phyloP scores from a whole-genome alignment of 2,888 invertebrate species.

The Aleiodes testaceus region DNA sequence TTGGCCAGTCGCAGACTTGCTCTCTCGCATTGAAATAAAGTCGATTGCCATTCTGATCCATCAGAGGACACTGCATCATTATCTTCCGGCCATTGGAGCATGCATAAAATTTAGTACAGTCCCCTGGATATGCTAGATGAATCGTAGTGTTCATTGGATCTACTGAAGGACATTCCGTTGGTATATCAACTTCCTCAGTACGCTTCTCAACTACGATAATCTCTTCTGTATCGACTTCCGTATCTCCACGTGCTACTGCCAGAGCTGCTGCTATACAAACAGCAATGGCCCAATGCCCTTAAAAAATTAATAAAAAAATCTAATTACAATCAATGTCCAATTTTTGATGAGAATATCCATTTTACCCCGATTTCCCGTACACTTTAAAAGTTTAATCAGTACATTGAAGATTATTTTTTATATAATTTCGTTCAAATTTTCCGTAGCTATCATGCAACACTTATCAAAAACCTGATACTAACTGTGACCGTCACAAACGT shows the following conservation, averaged over 20 bases:
- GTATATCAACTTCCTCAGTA: constrained; percentile 17
- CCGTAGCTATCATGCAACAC: no score
- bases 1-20: constrained; percentile 54
- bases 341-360: no score
- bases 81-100: constrained; percentile 49
- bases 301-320: background rate
- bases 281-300: background rate
- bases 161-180: constrained; percentile 53
- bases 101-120: constrained; percentile 58
- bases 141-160: constrained; percentile 48
- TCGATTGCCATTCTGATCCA: constrained; percentile 35
- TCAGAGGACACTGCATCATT: constrained; percentile 49
- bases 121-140: constrained; percentile 53
- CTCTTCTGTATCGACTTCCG: background rate
- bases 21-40: constrained; percentile 52
- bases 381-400: background rate
- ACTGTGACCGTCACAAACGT: no score
- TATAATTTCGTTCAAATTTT: no score
- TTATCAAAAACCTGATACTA: no score
- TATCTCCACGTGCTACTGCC: background rate
- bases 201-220: background rate
- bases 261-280: background rate
- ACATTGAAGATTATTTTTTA: background rate
- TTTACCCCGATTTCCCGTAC: no score
- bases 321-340: no score